phyloP scores from a whole-genome alignment of 2,113 vertebrate genomes.

The Aviceda subcristata region DNA sequence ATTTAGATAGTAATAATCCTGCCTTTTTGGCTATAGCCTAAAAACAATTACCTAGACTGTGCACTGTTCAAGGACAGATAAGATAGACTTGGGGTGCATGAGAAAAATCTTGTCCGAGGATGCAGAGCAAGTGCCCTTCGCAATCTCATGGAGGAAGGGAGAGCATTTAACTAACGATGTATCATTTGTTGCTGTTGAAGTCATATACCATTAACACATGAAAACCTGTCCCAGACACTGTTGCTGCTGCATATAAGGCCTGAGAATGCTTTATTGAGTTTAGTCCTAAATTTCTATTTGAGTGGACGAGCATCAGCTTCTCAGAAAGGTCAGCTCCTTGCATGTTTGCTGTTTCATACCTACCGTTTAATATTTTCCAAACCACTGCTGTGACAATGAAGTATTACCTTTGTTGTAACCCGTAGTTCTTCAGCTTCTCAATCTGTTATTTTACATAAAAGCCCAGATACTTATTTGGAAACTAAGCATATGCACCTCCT shows the following conservation, averaged over 20 bases:
- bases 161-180: background rate
- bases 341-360: background rate
- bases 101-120: background rate
- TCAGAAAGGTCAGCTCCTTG: background rate
- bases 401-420: background rate
- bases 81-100: background rate
- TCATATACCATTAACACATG: background rate
- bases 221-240: background rate
- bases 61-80: background rate
- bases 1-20: background rate
- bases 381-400: background rate
- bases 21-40: background rate
- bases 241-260: background rate
- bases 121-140: background rate
- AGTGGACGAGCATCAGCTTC: background rate
- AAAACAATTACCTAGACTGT: background rate
- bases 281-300: background rate
- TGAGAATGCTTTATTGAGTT: slow-evolving; percentile 13
- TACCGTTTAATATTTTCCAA: background rate
- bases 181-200: background rate
- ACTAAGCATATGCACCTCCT: background rate
- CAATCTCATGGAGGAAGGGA: background rate
- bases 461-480: background rate
- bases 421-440: background rate
- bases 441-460: background rate